phyloP scores from a whole-genome alignment of 2,797 vertebrate species.

The Holocentrus rufus region DNA sequence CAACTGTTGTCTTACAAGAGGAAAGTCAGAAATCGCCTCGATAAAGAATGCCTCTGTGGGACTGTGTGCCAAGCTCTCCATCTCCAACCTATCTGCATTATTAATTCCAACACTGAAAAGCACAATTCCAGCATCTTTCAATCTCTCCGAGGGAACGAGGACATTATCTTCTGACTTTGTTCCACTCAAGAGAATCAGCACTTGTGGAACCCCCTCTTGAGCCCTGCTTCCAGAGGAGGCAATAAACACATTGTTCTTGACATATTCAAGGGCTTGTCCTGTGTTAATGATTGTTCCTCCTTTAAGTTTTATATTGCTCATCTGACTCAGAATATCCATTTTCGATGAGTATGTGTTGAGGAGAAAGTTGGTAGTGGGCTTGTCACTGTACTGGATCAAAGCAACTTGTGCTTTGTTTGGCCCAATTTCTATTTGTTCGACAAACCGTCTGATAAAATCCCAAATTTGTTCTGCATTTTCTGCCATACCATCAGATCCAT shows the following conservation, averaged over 20 bases:
- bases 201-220: conserved; percentile 83
- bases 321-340: conserved; percentile 73
- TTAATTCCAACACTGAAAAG: conserved; percentile 82
- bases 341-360: conserved; percentile 82
- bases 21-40: conserved; percentile 80
- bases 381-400: conserved; percentile 74
- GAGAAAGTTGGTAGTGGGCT: conserved; percentile 70
- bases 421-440: conserved; percentile 86
- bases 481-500: conserved; percentile 84
- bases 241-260: conserved; percentile 82
- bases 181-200: conserved; percentile 87
- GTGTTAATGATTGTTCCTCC: conserved; percentile 80
- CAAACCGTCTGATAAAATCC: conserved; percentile 85
- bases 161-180: conserved; percentile 85
- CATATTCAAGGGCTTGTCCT: conserved; percentile 83
- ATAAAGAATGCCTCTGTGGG: conserved; percentile 79
- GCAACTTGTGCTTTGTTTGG: conserved; percentile 77
- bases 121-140: conserved; percentile 82
- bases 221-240: conserved; percentile 81
- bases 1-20: conserved; percentile 64
- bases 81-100: conserved; percentile 79
- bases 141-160: conserved; percentile 66
- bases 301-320: conserved; percentile 81
- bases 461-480: conserved; percentile 80
- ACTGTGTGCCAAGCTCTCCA: conserved; percentile 82